Evolutionary conservation across 2,797 vertebrate genomes (phyloP).

Genomic region (Danio kyathit): DNA sequence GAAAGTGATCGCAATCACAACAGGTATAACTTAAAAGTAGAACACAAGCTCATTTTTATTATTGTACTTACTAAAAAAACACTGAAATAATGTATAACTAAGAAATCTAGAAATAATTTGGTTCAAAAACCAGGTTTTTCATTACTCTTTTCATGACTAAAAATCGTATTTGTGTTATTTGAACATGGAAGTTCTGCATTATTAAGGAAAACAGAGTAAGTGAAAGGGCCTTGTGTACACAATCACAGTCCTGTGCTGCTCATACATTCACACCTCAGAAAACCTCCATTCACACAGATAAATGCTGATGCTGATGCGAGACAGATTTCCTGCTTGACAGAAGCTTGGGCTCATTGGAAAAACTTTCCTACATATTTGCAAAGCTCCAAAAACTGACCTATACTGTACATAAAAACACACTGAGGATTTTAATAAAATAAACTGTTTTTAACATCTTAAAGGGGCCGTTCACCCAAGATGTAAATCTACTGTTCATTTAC

Average conservation of each 20-base stretch:
- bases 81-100: not conserved
- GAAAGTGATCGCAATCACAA: no score
- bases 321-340: constrained; percentile 36
- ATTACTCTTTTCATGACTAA: no score
- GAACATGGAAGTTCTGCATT: constrained; percentile 13
- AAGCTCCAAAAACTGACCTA: no score
- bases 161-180: constrained; percentile 16
- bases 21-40: no score
- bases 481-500: no score
- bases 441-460: no score
- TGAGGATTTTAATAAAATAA: no score
- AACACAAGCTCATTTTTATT: no score
- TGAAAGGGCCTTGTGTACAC: not conserved
- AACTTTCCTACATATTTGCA: no score
- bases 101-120: not conserved
- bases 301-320: constrained; percentile 14
- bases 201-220: constrained; percentile 43
- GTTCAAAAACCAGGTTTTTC: not conserved
- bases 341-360: no score
- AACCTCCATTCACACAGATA: constrained; percentile 10
- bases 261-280: constrained; percentile 26
- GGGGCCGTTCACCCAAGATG: no score
- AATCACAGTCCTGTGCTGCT: constrained; percentile 8
- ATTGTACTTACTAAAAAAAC: constrained; percentile 10
- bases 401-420: no score